Evolutionary conservation across 2,797 vertebrate genomes (phyloP).

Genomic region (Sebastiscus albofasciatus): DNA sequence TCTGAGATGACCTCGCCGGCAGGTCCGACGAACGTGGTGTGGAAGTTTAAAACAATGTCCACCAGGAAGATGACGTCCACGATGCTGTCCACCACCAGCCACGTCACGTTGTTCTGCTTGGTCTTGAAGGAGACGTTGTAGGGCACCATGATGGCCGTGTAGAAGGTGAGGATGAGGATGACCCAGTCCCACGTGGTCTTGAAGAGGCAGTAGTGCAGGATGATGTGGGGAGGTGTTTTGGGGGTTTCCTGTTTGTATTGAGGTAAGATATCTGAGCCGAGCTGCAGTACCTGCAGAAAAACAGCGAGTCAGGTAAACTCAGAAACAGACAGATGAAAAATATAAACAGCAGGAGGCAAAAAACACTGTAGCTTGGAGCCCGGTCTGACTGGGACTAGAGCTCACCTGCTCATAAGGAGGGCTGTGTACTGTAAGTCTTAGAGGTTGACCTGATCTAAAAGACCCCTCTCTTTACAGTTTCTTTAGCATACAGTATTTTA

Average conservation of each 20-base stretch:
- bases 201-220: slow-evolving; percentile 98
- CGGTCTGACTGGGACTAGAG: background rate
- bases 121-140: slow-evolving; percentile 99
- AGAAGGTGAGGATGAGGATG: slow-evolving; percentile 99
- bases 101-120: slow-evolving; percentile 98
- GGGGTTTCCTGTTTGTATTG: slow-evolving; percentile 99
- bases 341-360: background rate
- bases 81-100: slow-evolving; percentile 98
- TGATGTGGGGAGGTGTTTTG: slow-evolving; percentile 98
- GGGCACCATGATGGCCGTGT: slow-evolving; percentile 99
- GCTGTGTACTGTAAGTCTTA: slow-evolving; percentile 1
- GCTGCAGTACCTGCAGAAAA: slow-evolving; percentile 91
- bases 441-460: slow-evolving; percentile 6
- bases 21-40: slow-evolving; percentile 98
- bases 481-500: background rate
- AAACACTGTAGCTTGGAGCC: background rate
- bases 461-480: background rate
- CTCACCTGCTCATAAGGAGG: slow-evolving; percentile 8
- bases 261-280: slow-evolving; percentile 97
- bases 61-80: slow-evolving; percentile 99
- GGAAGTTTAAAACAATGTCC: slow-evolving; percentile 98
- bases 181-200: slow-evolving; percentile 99
- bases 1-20: slow-evolving; percentile 99
- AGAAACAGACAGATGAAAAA: background rate
- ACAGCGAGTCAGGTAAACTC: background rate